These are phyloP conservation scores for Characodon lateralis DNA, from an alignment of 2,797 vertebrate species.

Conservation along the genomic window DNA sequence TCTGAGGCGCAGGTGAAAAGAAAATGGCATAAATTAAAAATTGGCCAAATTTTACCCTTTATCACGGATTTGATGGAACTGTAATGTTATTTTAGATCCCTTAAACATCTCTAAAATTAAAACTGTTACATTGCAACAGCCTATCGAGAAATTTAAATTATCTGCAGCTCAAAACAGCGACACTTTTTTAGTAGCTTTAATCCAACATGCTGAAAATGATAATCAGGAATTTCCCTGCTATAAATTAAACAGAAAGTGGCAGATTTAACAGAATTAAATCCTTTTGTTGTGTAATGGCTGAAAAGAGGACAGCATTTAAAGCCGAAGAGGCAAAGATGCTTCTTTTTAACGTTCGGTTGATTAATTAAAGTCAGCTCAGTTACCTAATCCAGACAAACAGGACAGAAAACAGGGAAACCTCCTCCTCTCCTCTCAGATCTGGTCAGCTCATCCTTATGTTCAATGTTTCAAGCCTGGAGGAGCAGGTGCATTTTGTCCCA, in stretches of 20 bases:
- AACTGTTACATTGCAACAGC: too few relatives aligned
- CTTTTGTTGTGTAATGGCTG: constrained; percentile 54
- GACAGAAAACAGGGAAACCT: constrained; percentile 13
- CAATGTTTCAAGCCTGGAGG: constrained; percentile 47
- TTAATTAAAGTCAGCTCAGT: constrained; percentile 24
- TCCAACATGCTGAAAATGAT: background rate
- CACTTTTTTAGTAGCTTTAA: background rate
- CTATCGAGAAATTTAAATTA: too few relatives aligned
- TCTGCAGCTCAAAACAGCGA: background rate
- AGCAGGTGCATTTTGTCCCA: constrained; percentile 68
- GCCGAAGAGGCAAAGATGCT: constrained; percentile 32
- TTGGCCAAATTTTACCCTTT: too few relatives aligned
- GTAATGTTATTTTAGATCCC: too few relatives aligned
- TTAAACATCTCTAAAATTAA: too few relatives aligned
- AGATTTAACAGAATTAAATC: constrained; percentile 3
- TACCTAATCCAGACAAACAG: constrained; percentile 39
- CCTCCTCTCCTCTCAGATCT: constrained; percentile 30
- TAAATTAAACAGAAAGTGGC: background rate
- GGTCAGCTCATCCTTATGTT: constrained; percentile 23
- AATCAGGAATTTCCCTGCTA: background rate
- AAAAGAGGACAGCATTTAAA: constrained; percentile 26
- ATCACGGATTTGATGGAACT: too few relatives aligned
- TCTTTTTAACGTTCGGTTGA: constrained; percentile 23
- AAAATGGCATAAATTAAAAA: too few relatives aligned
- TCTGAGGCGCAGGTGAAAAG: too few relatives aligned